Evolutionary conservation across 1,140 invertebrate genomes (phyloP).

Genomic region (Goniozus legneri): DNA sequence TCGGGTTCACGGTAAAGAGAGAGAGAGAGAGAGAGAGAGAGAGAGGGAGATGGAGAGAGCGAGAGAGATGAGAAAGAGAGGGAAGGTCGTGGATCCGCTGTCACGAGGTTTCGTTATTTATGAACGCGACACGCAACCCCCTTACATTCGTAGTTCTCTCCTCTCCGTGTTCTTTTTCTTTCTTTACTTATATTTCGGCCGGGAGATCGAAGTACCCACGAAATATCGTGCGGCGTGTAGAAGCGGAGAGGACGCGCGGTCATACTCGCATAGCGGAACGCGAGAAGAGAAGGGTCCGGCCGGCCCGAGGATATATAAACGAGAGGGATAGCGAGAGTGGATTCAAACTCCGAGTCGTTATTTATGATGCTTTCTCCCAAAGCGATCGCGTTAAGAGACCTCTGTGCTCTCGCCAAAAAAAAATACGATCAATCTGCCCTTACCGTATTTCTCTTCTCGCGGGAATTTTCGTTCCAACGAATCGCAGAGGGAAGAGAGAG

Average conservation of each 20-base stretch:
- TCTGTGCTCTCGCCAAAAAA: slow-evolving; percentile 26
- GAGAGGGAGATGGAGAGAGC: slow-evolving; percentile 13
- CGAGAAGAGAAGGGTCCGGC: too few species aligned
- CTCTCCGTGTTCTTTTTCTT: too few species aligned
- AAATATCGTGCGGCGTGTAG: too few species aligned
- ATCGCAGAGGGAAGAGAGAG: background rate
- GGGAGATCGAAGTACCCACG: too few species aligned
- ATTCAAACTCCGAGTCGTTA: slow-evolving; percentile 42
- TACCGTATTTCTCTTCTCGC: slow-evolving; percentile 5
- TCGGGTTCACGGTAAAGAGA: slow-evolving; percentile 20
- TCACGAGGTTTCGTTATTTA: too few species aligned
- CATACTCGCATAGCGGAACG: too few species aligned
- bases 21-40: slow-evolving; percentile 25
- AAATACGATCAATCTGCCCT: slow-evolving; percentile 26
- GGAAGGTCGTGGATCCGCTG: too few species aligned
- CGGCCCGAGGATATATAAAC: too few species aligned
- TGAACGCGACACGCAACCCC: too few species aligned
- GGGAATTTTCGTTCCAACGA: background rate
- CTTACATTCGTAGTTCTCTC: too few species aligned
- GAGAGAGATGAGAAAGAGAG: background rate
- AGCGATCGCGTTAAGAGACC: slow-evolving; percentile 23
- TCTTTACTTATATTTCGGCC: too few species aligned
- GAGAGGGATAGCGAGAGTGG: slow-evolving; percentile 11
- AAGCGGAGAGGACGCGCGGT: too few species aligned
- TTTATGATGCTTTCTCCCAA: slow-evolving; percentile 42